Evolutionary conservation across 2,113 vertebrate species (phyloP).

Genomic region (Alouatta palliata): DNA sequence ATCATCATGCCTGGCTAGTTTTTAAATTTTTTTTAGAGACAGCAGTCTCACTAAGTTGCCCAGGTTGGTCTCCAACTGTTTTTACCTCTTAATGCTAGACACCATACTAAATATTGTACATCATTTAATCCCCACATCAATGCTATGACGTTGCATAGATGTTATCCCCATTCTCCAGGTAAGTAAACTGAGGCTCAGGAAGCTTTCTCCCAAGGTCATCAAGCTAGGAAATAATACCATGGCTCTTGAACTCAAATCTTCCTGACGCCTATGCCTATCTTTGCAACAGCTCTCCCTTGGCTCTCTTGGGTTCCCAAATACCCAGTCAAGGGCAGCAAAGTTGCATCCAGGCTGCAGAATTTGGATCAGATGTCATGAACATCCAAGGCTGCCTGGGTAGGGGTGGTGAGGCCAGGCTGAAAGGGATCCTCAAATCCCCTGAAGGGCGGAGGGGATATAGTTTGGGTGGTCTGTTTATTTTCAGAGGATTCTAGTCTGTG

Average conservation of each 20-base stretch:
- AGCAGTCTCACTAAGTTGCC: too few relatives aligned
- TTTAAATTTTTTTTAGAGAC: too few relatives aligned
- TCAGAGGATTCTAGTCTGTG: neutral
- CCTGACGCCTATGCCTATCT: rapidly evolving
- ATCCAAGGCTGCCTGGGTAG: neutral
- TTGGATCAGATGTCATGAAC: neutral
- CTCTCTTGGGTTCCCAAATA: too few relatives aligned
- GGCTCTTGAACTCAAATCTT: neutral
- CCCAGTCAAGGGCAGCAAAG: neutral
- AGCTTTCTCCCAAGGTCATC: neutral
- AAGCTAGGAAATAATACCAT: neutral
- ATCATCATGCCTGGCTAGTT: too few relatives aligned
- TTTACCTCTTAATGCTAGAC: neutral
- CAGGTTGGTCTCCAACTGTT: too few relatives aligned
- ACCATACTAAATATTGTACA: neutral
- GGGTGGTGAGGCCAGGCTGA: neutral
- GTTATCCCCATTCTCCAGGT: rapidly evolving
- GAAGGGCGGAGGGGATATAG: neutral
- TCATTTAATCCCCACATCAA: neutral
- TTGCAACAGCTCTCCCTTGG: neutral
- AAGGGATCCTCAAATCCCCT: neutral
- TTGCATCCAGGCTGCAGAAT: neutral
- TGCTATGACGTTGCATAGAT: neutral
- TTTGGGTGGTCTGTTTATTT: neutral
- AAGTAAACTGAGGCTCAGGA: neutral